Percentiles rank a stretch among this genome's conserved stretches.
phyloP scores from a whole-genome alignment of 1,140 invertebrate genomes.

The Phocides pigmalion region DNA sequence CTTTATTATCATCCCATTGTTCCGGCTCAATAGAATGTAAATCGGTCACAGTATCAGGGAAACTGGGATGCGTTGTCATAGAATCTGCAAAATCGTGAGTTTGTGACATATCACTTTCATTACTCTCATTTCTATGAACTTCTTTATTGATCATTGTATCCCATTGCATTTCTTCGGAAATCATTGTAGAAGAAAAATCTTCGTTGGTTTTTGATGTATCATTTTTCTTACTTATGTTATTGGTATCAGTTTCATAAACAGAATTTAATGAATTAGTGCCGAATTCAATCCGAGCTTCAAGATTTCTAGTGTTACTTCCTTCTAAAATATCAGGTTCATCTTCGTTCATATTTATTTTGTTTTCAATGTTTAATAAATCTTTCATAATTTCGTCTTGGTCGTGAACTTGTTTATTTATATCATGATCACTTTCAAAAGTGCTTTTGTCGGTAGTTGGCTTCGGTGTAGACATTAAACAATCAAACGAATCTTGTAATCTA shows the following conservation, averaged over 20 bases:
- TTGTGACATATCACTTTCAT: neutral
- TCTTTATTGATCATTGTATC: conserved; percentile 43
- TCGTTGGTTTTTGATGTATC: conserved; percentile 15
- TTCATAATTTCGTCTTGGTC: conserved; percentile 75
- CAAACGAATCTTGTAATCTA: conserved; percentile 63
- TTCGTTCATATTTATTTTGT: conserved; percentile 51
- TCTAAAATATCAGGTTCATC: conserved; percentile 39
- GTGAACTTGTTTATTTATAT: conserved; percentile 49
- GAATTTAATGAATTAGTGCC: conserved; percentile 13
- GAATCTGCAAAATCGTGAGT: neutral
- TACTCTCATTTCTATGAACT: neutral
- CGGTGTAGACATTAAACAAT: conserved; percentile 68
- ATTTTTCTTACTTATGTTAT: conserved; percentile 9
- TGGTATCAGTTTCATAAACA: conserved; percentile 21
- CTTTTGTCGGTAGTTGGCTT: conserved; percentile 56
- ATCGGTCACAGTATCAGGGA: neutral
- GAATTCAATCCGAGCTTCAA: conserved; percentile 12
- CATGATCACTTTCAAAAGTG: conserved; percentile 46
- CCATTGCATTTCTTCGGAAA: conserved; percentile 50
- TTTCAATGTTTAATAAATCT: conserved; percentile 74
- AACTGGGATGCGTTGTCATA: conserved; percentile 1
- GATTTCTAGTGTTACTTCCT: conserved; percentile 8
- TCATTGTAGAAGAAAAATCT: conserved; percentile 35
- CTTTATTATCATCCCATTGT: conserved; percentile 42
- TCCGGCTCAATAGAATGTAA: conserved; percentile 28